Evolutionary conservation across 1,140 invertebrate genomes (phyloP).

Genomic region (Drosophila nannoptera): DNA sequence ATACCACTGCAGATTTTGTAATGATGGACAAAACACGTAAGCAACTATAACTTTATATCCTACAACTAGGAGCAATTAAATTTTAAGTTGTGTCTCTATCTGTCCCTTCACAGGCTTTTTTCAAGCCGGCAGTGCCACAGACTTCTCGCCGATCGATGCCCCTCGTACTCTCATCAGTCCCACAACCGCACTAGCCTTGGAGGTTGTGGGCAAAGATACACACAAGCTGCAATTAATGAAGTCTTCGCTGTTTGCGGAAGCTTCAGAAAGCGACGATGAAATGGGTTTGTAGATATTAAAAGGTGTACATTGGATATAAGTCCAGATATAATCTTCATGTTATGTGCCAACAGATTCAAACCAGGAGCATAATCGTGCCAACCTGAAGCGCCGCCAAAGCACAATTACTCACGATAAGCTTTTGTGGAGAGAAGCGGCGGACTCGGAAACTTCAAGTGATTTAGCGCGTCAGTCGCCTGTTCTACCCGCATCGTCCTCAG

Average conservation of each 20-base stretch:
- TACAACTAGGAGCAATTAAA: background rate
- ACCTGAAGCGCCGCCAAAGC: constrained; percentile 1
- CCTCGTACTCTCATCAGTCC: constrained; percentile 78
- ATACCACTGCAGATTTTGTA: constrained; percentile 65
- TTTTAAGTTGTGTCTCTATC: background rate
- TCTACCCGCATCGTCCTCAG: constrained; percentile 56
- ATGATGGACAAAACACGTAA: constrained; percentile 72
- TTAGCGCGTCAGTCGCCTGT: constrained; percentile 49
- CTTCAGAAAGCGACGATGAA: constrained; percentile 53
- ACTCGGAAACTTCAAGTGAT: constrained; percentile 65
- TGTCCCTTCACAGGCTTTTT: constrained; percentile 54
- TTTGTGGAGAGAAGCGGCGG: constrained; percentile 50
- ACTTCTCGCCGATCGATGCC: constrained; percentile 65
- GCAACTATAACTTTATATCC: background rate
- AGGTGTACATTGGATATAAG: background rate
- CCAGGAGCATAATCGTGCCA: background rate
- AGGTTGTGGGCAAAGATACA: constrained; percentile 82
- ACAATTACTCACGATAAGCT: constrained; percentile 15
- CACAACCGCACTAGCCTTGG: constrained; percentile 81
- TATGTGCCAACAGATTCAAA: constrained; percentile 6
- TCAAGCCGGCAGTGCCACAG: constrained; percentile 53
- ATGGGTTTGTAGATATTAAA: constrained; percentile 14
- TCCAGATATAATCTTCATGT: background rate
- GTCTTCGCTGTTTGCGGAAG: constrained; percentile 83
- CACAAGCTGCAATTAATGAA: constrained; percentile 91